Percentiles rank a stretch among this genome's conserved stretches.
These are phyloP conservation scores for Acanthurus lineatus DNA, from an alignment of 2,797 vertebrate genomes.

Conservation along the genomic window DNA sequence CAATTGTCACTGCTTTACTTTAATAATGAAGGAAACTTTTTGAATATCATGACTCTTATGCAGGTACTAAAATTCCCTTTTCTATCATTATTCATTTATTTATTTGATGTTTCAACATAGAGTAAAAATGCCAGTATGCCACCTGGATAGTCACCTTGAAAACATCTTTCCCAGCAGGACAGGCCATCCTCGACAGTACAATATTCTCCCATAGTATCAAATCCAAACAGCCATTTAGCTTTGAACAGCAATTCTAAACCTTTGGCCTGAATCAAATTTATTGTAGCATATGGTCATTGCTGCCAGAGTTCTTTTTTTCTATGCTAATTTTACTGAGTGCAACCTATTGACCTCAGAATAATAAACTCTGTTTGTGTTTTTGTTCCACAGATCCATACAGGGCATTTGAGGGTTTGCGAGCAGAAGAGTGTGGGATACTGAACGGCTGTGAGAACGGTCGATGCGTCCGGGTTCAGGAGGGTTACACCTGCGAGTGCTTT, in stretches of 20 bases:
- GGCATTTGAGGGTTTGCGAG: conserved; percentile 92
- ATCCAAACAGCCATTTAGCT: not conserved
- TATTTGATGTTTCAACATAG: too few relatives aligned
- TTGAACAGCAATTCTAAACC: too few relatives aligned
- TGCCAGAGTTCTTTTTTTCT: not conserved
- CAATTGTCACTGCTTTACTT: too few relatives aligned
- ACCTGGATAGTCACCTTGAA: too few relatives aligned
- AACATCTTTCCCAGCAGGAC: too few relatives aligned
- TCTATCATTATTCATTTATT: too few relatives aligned
- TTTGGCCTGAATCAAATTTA: too few relatives aligned
- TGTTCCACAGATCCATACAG: conserved; percentile 83
- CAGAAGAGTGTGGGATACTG: conserved; percentile 97
- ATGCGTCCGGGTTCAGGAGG: conserved; percentile 95
- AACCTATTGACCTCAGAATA: not conserved
- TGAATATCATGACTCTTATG: too few relatives aligned
- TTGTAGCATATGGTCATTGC: not conserved
- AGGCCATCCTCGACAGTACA: too few relatives aligned
- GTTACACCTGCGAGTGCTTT: conserved; percentile 98
- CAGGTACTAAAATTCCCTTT: too few relatives aligned
- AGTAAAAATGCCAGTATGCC: too few relatives aligned
- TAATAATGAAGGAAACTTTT: too few relatives aligned
- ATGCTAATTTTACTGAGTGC: not conserved
- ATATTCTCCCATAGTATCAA: not conserved
- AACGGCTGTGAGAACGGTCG: conserved; percentile 97
- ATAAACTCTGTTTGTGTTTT: not conserved